A percentile compares a stretch with the other conserved stretches of the same genome.
These are phyloP conservation scores for Cynodonichthys magdalenae DNA, from an alignment of 2,797 vertebrate genomes.

Conservation along the genomic window DNA sequence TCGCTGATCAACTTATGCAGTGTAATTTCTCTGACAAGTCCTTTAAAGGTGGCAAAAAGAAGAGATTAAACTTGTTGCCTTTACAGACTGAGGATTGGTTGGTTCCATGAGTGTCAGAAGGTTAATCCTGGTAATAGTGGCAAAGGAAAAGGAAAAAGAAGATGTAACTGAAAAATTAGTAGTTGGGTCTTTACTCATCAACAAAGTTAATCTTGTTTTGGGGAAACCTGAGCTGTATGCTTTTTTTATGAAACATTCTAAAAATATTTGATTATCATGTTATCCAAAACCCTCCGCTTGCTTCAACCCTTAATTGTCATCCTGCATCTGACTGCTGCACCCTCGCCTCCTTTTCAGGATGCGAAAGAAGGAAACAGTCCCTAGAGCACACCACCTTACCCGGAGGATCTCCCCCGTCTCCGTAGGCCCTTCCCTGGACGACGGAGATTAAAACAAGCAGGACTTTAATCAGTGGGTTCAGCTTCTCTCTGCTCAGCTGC, in stretches of 20 bases:
- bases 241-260: background rate
- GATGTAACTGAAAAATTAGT: no score
- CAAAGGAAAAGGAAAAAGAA: no score
- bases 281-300: conserved; percentile 6
- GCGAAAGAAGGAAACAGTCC: conserved; percentile 64
- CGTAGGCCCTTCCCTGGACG: conserved; percentile 88
- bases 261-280: conserved; percentile 17
- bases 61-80: no score
- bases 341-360: conserved; percentile 28
- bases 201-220: conserved; percentile 2
- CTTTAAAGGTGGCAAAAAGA: no score
- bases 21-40: no score
- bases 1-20: no score
- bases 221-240: background rate
- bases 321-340: conserved; percentile 36
- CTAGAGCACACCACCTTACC: conserved; percentile 70
- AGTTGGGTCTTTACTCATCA: background rate
- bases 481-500: conserved; percentile 88
- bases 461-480: conserved; percentile 96
- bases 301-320: conserved; percentile 9
- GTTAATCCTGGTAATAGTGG: no score
- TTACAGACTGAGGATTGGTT: no score
- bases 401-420: conserved; percentile 82
- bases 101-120: no score
- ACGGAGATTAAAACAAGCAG: conserved; percentile 98